Conservation (phyloP, 2,113 vertebrate species). For the Chloroceryle aenea region DNA sequence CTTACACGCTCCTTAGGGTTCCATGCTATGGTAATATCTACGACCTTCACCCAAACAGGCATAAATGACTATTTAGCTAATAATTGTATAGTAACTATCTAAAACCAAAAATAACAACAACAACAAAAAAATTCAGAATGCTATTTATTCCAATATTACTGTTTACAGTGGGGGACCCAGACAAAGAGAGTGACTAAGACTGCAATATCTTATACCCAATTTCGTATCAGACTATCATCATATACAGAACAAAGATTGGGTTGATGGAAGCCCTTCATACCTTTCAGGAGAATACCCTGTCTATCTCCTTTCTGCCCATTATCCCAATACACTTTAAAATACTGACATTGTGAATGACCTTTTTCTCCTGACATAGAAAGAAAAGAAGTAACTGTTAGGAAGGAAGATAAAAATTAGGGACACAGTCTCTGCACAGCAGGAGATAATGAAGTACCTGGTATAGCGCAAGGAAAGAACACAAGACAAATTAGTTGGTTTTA, state of each 20-base stretch:
- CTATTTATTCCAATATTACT: neutral
- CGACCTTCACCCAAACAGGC: neutral
- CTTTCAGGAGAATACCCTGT: slow-evolving; percentile 70
- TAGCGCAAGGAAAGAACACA: slow-evolving; percentile 28
- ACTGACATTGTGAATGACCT: slow-evolving; percentile 68
- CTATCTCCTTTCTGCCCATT: slow-evolving; percentile 71
- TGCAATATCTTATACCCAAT: neutral
- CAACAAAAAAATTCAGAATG: neutral
- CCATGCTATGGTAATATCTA: neutral
- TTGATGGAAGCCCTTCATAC: slow-evolving; percentile 64
- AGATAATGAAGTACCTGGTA: slow-evolving; percentile 12
- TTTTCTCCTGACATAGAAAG: slow-evolving; percentile 71
- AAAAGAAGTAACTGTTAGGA: slow-evolving; percentile 67
- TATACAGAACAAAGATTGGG: slow-evolving; percentile 50
- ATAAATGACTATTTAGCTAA: neutral
- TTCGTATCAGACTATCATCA: slow-evolving; percentile 47
- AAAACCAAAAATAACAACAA: neutral
- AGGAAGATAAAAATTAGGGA: slow-evolving; percentile 54
- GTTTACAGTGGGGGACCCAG: neutral
- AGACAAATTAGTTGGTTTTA: slow-evolving; percentile 8
- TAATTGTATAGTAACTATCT: neutral
- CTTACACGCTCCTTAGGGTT: neutral
- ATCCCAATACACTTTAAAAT: slow-evolving; percentile 70
- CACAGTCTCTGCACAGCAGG: slow-evolving; percentile 40
- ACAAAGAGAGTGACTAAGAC: neutral